A percentile compares a stretch with the other conserved stretches of the same genome.
These are phyloP conservation scores for Bathynomus jamesi DNA, from an alignment of 1,140 invertebrate species.

Conservation along the genomic window DNA sequence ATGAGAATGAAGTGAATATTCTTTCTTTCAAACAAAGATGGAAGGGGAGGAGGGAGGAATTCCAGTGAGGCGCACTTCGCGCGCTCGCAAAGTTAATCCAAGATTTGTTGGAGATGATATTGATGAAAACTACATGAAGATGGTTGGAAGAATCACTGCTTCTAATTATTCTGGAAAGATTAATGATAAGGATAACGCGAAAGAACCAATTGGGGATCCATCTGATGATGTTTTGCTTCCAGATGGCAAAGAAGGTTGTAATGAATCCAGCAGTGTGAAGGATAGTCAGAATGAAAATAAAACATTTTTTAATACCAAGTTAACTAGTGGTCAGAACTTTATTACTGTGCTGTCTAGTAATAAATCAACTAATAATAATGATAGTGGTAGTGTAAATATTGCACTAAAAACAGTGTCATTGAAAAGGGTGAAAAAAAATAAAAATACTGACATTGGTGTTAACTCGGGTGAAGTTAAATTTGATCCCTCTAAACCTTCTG, in stretches of 20 bases:
- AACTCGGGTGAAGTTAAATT: background rate
- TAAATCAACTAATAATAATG: background rate
- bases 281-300: too few relatives aligned
- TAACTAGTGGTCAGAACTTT: too few relatives aligned
- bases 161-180: slow-evolving; percentile 8
- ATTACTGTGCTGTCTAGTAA: too few relatives aligned
- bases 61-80: slow-evolving; percentile 21
- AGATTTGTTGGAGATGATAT: slow-evolving; percentile 30
- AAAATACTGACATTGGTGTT: too few relatives aligned
- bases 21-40: too few relatives aligned
- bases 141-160: slow-evolving; percentile 21
- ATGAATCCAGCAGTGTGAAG: too few relatives aligned
- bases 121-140: slow-evolving; percentile 25
- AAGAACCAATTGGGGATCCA: background rate
- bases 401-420: background rate
- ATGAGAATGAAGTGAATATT: too few relatives aligned
- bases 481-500: background rate
- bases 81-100: slow-evolving; percentile 30
- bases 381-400: background rate
- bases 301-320: too few relatives aligned
- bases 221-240: too few relatives aligned
- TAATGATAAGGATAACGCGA: background rate
- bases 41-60: slow-evolving; percentile 11
- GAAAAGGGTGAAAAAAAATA: background rate
- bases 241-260: too few relatives aligned